phyloP scores from a whole-genome alignment of 2,113 vertebrate species.

The Melierax canorus region DNA sequence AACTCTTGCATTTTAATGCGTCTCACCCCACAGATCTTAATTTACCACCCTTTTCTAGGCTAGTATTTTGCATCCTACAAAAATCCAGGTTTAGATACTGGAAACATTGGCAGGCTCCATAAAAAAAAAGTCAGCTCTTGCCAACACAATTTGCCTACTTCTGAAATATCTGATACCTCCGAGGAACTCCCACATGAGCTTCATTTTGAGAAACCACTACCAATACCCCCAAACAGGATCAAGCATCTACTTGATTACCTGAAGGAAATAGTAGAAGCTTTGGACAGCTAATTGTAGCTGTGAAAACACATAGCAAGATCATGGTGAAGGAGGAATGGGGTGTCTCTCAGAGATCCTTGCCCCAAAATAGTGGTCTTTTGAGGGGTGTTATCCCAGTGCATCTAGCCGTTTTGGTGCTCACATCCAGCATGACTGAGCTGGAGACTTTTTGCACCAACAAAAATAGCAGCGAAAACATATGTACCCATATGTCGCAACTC shows the following conservation, averaged over 20 bases:
- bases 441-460: background rate
- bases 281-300: background rate
- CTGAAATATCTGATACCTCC: conserved; percentile 14
- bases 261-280: background rate
- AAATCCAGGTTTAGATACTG: background rate
- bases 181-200: background rate
- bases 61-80: background rate
- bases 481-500: background rate
- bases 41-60: background rate
- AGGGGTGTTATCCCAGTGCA: background rate
- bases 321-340: background rate
- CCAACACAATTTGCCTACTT: conserved; percentile 9
- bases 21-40: conserved; percentile 21
- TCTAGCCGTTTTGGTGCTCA: background rate
- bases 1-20: background rate
- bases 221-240: background rate
- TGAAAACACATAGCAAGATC: background rate
- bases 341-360: background rate
- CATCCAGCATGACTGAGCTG: background rate
- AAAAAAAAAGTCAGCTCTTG: background rate
- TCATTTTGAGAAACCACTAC: background rate
- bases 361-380: background rate
- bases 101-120: background rate
- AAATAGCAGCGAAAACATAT: background rate
- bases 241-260: background rate